Conservation (phyloP, 2,888 invertebrate genomes). For the Mythimna albipuncta region DNA sequence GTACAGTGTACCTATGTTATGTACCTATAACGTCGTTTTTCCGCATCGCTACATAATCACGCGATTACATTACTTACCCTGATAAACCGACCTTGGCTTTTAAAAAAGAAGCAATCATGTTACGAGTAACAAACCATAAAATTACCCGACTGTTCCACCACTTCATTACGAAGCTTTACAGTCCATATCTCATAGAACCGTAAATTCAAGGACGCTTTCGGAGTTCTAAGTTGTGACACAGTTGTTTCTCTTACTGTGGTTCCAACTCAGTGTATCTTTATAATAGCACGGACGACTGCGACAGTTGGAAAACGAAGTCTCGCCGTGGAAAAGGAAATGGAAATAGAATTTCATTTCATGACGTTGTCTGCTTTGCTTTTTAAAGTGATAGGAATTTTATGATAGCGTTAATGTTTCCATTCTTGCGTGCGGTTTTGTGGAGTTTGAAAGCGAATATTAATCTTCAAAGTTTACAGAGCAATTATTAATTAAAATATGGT, state of each 20-base stretch:
- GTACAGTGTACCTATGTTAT: background rate
- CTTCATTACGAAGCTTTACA: constrained; percentile 39
- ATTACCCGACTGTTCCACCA: constrained; percentile 16
- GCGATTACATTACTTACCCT: constrained; percentile 26
- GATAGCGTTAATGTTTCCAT: constrained; percentile 12
- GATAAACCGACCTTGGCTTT: constrained; percentile 41
- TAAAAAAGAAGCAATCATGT: constrained; percentile 20
- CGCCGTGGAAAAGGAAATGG: background rate
- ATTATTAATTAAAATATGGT: background rate
- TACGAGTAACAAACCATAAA: constrained; percentile 34
- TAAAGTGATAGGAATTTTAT: constrained; percentile 1
- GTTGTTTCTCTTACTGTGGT: constrained; percentile 20
- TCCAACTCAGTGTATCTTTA: constrained; percentile 17
- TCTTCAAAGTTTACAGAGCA: background rate
- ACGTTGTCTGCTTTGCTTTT: constrained; percentile 7
- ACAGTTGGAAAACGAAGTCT: constrained; percentile 40
- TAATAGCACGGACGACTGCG: constrained; percentile 11
- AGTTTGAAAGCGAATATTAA: background rate
- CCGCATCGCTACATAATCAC: constrained; percentile 34
- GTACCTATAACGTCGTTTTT: constrained; percentile 25
- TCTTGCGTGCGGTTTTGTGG: background rate
- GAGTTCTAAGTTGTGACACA: constrained; percentile 24
- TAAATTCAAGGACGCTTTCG: constrained; percentile 49
- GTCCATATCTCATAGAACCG: constrained; percentile 12
- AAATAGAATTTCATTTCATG: constrained; percentile 16